Evolutionary conservation across 2,797 vertebrate species (phyloP), one percentile per base, ranked within the genome.

Genomic region (Lutjanus campechanus): DNA sequence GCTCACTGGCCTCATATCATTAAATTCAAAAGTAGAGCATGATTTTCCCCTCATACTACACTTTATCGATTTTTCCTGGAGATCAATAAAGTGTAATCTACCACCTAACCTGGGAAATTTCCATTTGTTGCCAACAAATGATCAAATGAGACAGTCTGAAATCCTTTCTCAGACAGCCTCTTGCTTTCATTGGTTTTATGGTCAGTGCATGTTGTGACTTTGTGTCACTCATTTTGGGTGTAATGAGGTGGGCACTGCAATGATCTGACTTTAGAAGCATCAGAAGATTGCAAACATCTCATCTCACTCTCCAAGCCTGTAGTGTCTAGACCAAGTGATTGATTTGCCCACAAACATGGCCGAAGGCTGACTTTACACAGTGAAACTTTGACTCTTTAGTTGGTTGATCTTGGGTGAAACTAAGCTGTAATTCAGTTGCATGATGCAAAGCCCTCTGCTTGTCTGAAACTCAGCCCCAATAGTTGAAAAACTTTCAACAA

Each of bases 81-180:
- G n/a, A 59, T 72, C 51, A 58, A 22, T 60, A 25, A 55, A n/a
- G 20, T 25, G n/a, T 59, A 25, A 77, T 58, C 16, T 51, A 41
- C 13, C 16, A 41, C 41, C 19, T 29, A 53, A 29, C 11, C 12
- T 2, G 1, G 1, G 10, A 62, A 5, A 70, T 73, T 43, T 62
- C 43, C 20, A 62, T 58, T 20, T 19, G 49, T 41, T 16, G 11
- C 36, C 40, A 41, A 54, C 5, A n/a, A 29, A 16, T 13, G 12
- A 7, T 10, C 12, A 44, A 43, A 69, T 43, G 1, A 6, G 7
- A 61, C 12, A 41, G 11, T 29, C 8, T 73, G 2, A 65, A 50
- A 36, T 49, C 3, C 16, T 46, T 69, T 61, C 8, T 8, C 0
- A 25, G 12, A n/a, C 47, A 67, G 0, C 4, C 0, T 6, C 2